Evolutionary conservation across 1,140 invertebrate species (phyloP).

Genomic region (Papilio machaon): DNA sequence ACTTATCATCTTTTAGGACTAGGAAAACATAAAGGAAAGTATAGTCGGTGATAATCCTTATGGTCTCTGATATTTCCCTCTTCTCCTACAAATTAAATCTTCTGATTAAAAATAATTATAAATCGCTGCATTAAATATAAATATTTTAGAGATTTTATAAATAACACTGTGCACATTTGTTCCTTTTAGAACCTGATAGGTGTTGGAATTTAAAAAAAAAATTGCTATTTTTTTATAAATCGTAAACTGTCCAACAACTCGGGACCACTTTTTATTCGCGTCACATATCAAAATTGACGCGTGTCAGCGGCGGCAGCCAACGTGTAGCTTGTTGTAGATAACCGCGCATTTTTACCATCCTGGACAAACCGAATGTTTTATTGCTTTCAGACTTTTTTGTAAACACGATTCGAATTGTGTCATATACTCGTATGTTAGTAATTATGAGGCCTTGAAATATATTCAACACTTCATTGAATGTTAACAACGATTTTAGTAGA

Average conservation of each 20-base stretch:
- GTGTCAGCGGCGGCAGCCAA: conserved; percentile 13
- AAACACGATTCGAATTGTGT: background rate
- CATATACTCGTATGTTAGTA: background rate
- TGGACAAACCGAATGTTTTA: conserved; percentile 3
- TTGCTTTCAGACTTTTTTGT: background rate
- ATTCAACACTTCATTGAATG: too few relatives aligned
- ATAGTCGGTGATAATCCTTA: too few relatives aligned
- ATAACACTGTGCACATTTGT: too few relatives aligned
- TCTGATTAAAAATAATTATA: too few relatives aligned
- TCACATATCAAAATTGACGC: conserved; percentile 34
- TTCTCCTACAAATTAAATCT: too few relatives aligned
- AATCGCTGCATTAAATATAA: too few relatives aligned
- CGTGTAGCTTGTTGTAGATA: conserved; percentile 31
- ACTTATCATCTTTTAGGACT: too few relatives aligned
- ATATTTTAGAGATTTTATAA: too few relatives aligned
- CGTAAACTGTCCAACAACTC: background rate
- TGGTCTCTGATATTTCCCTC: too few relatives aligned
- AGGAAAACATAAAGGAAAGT: too few relatives aligned
- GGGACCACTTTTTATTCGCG: conserved; percentile 23
- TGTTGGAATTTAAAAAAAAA: background rate
- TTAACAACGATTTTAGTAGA: too few relatives aligned
- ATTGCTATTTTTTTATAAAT: conserved; percentile 3
- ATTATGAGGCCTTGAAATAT: too few relatives aligned
- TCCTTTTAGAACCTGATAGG: background rate
- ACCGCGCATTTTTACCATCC: background rate